A percentile compares a stretch with the other conserved stretches of the same genome.
Conservation (phyloP, 2,797 vertebrate genomes). For the Coreius guichenoti region DNA sequence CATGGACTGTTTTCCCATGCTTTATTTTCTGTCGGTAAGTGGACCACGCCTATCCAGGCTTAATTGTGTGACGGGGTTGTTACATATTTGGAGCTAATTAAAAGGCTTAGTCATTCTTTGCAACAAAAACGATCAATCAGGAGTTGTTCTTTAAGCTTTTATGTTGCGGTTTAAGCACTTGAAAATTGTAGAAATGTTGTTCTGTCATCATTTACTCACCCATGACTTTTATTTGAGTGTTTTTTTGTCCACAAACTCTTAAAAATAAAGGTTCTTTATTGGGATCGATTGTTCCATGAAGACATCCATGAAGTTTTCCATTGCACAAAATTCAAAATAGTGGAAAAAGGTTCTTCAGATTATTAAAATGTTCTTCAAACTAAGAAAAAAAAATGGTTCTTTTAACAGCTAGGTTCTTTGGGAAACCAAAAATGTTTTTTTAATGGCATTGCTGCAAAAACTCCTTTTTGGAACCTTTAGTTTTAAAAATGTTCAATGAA, state of each 20-base stretch:
- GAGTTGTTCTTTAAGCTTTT: constrained; percentile 9
- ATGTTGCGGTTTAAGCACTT: constrained; percentile 40
- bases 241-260: not conserved
- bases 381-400: no score
- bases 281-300: not conserved
- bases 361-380: not conserved
- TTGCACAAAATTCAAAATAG: no score
- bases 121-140: constrained; percentile 26
- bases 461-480: no score
- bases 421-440: not conserved
- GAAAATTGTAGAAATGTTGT: constrained; percentile 71
- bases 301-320: not conserved
- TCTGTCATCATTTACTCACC: not conserved
- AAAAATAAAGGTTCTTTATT: not conserved
- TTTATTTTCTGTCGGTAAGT: constrained; percentile 99
- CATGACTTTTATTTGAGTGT: no score
- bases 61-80: constrained; percentile 63
- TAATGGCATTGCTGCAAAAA: not conserved
- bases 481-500: not conserved
- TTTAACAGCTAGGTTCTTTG: no score
- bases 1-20: constrained; percentile 99
- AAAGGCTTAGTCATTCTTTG: constrained; percentile 34
- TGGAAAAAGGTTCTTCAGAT: not conserved
- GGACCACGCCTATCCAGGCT: constrained; percentile 70
- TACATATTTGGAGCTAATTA: constrained; percentile 51